Evolutionary conservation across 2,113 vertebrate genomes (phyloP).

Genomic region (Gorsachius goisagi): DNA sequence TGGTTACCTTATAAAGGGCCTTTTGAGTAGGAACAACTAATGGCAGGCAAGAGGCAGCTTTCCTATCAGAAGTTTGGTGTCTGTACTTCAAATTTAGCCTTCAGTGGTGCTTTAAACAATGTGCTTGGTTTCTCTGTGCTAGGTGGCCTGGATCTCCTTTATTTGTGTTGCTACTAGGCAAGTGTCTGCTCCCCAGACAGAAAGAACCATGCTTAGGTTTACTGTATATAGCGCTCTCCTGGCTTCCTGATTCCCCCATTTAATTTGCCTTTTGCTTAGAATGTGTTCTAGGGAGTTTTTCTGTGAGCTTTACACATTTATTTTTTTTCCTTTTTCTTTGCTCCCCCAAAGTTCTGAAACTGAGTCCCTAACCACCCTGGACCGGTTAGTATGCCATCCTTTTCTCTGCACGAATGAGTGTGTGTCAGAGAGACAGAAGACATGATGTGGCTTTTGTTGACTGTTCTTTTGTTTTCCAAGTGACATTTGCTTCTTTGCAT

Average conservation of each 20-base stretch:
- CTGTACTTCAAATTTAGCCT: neutral
- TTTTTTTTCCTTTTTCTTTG: conserved; percentile 85
- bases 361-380: conserved; percentile 99
- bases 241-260: conserved; percentile 8
- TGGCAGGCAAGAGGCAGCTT: neutral
- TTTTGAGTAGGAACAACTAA: neutral
- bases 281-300: conserved; percentile 77
- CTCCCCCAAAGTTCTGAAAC: conserved; percentile 99
- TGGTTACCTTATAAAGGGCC: neutral
- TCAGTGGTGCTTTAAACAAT: conserved; percentile 24
- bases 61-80: neutral
- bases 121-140: conserved; percentile 64
- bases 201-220: conserved; percentile 18
- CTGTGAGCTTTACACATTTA: conserved; percentile 80
- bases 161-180: neutral
- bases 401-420: conserved; percentile 87
- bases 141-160: conserved; percentile 34
- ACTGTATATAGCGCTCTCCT: neutral
- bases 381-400: conserved; percentile 98
- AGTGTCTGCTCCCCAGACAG: neutral
- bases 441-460: conserved; percentile 67
- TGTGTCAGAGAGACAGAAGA: conserved; percentile 72
- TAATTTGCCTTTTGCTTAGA: conserved; percentile 73
- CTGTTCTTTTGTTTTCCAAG: conserved; percentile 46
- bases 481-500: conserved; percentile 71